phyloP scores from a whole-genome alignment of 2,113 vertebrate species.

The Oostethus manadensis region DNA sequence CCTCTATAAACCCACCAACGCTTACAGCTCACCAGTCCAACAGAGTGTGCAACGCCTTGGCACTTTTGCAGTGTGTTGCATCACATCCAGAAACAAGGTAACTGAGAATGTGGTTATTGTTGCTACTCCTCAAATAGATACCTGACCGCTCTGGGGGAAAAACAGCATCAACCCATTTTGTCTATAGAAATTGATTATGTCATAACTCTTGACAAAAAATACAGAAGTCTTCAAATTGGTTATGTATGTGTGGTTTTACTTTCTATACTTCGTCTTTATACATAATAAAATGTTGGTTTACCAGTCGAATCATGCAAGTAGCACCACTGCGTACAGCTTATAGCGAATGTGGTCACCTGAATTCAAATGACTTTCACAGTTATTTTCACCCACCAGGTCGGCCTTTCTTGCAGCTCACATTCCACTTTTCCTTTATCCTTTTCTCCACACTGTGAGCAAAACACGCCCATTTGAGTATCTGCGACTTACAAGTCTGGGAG shows the following conservation, averaged over 20 bases:
- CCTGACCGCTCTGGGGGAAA: not conserved
- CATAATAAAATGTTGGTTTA: too few relatives aligned
- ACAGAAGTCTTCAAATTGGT: too few relatives aligned
- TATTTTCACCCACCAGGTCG: conserved; percentile 71
- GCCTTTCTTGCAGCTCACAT: conserved; percentile 96
- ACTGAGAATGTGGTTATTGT: not conserved
- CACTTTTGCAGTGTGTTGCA: conserved; percentile 92
- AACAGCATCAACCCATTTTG: not conserved
- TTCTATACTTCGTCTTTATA: too few relatives aligned
- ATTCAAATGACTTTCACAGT: not conserved
- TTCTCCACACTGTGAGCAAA: conserved; percentile 98
- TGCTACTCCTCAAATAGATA: not conserved
- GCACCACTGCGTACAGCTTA: not conserved
- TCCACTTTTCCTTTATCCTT: conserved; percentile 94
- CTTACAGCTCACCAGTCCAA: conserved; percentile 97
- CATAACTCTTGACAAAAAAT: too few relatives aligned
- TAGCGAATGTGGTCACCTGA: not conserved
- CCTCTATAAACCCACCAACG: conserved; percentile 96
- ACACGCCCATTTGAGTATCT: conserved; percentile 95
- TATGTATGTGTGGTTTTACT: too few relatives aligned
- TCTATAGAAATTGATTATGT: too few relatives aligned
- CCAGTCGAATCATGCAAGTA: not conserved
- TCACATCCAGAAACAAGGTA: conserved; percentile 96
- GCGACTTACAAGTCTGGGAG: conserved; percentile 92
- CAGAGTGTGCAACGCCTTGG: conserved; percentile 94